Evolutionary conservation across 2,797 vertebrate species (phyloP), one percentile per base, ranked within the genome.

Genomic region (Hephaestus fuliginosus): DNA sequence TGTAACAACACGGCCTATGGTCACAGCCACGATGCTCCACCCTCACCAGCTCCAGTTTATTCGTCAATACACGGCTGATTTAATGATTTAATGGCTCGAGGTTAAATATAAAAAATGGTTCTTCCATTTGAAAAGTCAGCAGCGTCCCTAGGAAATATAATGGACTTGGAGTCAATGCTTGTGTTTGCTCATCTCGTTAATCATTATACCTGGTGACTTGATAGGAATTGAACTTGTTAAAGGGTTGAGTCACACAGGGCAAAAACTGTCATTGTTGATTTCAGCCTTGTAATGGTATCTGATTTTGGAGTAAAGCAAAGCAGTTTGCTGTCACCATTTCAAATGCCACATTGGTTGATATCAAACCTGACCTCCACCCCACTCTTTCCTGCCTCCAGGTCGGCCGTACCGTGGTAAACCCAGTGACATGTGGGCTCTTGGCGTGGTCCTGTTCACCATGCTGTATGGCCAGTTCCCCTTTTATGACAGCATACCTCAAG

Each of bases 401-500:
- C 97, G 98, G 70, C 98, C 98, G 0, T 99, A 99, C 86, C 96
- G 97, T 0, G 98, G 98, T 44, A 99, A 99, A 87, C 98, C 98
- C 79, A 99, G 98, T 1, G 98, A 99, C 93, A 99, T 99, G 98
- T 99, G 98, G 98, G 98, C 98, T 0, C 91, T 99, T 57, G 98
- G 98, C 0, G 98, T 99, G 68, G 98, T 99, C 75, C 96, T 99
- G 36, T 99, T 99, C 95, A 99, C 98, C 87, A 99, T 99, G 98
- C 96, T 99, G 0, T 99, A 99, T 0, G 98, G 98, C 82, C 98
- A 99, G 96, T 99, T 99, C 91, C 98, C 98, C 44, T 99, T 99
- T 95, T 99, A 99, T 46, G 98, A 99, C 96, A 99, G 98, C 96
- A 97, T 99, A 96, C 98, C 98, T 87, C 98, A 99, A 93, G 98